Evolutionary conservation across 2,888 invertebrate genomes (phyloP), one percentile per base, ranked within the genome.

Genomic region (Mesochorus sp.): DNA sequence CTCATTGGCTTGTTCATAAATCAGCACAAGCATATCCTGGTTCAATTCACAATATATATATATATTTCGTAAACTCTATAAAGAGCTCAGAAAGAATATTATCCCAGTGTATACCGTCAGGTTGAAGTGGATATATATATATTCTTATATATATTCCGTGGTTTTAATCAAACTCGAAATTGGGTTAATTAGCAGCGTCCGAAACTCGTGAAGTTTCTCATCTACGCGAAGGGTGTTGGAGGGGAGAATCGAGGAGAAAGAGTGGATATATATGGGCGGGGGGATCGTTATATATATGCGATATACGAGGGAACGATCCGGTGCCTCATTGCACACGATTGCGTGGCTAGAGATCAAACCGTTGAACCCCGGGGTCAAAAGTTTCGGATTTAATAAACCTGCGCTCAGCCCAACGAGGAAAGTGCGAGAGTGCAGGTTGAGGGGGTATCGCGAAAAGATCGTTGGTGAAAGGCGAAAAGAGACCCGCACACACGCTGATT

Each of bases 371-470:
- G 47, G 67, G 79, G 76, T 83, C 76, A 76, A 83, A 83, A 82
- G 81, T 83, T 83, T 80, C 73, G 72, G 81, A 83, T 83, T 83
- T 82, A 83, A 83, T 83, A 83, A 83, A 82, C 81, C 81, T 61
- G 66, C 66, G 70, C 62, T 51, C 47, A 37, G 68, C 66, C 31
- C 55, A 59, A 12, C 5, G 72, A 44, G 19, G 72, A 53, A 61
- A 51, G 70, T 37, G 62, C 19, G 67, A 51, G 44, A 47, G 67
- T 62, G 73, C n/a, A n/a, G n/a, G n/a, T n/a, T n/a, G 64, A 26
- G 24, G 37, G 28, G 51, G 67, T 37, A 59, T 62, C 34, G 24
- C 57, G 61, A 44, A 55, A 73, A 57, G 55, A 39, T 53, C 55
- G 71, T 80, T 71, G 82, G 66, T 17, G 81, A 74, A n/a, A n/a